Conservation (phyloP, 2,797 vertebrate species). For the Coluber constrictor region DNA sequence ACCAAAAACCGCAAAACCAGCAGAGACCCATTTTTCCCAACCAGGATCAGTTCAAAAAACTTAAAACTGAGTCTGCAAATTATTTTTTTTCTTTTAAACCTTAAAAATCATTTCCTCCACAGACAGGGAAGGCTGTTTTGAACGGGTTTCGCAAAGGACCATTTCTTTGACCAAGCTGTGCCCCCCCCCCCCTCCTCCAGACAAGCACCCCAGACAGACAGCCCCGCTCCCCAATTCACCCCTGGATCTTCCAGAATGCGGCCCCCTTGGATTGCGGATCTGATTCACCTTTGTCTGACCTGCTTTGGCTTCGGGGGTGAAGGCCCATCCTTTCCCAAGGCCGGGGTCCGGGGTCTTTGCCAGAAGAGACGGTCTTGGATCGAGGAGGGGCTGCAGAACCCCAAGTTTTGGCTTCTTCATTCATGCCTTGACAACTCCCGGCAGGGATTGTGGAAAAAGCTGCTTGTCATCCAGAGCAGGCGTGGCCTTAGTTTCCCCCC, state of each 20-base stretch:
- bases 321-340: neutral
- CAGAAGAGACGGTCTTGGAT: neutral
- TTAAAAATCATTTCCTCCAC: neutral
- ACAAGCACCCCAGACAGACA: neutral
- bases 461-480: neutral
- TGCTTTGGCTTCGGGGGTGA: neutral
- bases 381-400: neutral
- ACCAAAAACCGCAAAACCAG: neutral
- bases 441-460: neutral
- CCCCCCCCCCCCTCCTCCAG: neutral
- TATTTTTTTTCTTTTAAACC: no score
- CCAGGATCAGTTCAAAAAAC: neutral
- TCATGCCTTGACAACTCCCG: neutral
- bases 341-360: neutral
- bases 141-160: neutral
- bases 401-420: neutral
- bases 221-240: no score
- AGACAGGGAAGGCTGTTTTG: neutral
- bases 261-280: neutral
- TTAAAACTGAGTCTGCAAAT: neutral
- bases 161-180: neutral
- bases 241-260: accelerated
- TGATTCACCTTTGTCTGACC: neutral
- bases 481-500: neutral
- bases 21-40: neutral